Base-by-base conservation (phyloP, 2,113 vertebrate genomes). In the Procavia capensis region DNA sequence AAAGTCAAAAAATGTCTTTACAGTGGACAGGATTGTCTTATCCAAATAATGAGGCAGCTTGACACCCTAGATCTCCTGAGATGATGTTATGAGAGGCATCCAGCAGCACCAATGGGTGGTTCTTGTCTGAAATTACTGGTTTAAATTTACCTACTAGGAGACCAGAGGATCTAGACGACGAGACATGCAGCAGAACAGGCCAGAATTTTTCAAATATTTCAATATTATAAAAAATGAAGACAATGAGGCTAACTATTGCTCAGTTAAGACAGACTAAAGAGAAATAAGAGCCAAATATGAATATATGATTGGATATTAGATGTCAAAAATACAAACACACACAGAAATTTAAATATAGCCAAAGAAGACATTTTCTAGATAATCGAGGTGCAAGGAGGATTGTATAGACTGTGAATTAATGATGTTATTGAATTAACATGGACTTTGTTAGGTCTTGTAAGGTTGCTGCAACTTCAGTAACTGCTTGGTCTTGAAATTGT, bases 91-190 rank as follows among this genome's bases (percentile, higher is more conserved):
- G 47, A 72, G 11, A 86, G 17, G 63, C 16, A 27, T 0, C 27
- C 2, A 68, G 2, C 0, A 13, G 47, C 22, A 41, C 17, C 22
- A 27, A 17, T 3, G n/a, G 3, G 2, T 29, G 41, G 11, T 50
- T 66, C 34, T 25, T 76, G 17, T 3, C 27, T 63, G 79, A 63
- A 61, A 88, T 2, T 19, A 36, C 39, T 29, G 29, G 16, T 9
- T 14, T 34, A 36, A 75, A 13, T 91, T 75, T 80, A 90, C 25
- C 41, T 27, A 66, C 10, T 22, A 68, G 14, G 61, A 59, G 19
- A 68, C 57, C 68, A 50, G 36, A 1, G 59, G 34, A n/a, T 25
- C 27, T 3, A 66, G 22, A 36, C 36, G 75, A 14, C 43, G 59
- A 50, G 54, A 50, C 63, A 70, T 20, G 47, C 6, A 7, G 16